A percentile compares a stretch with the other conserved stretches of the same genome.
phyloP scores from a whole-genome alignment of 1,140 invertebrate genomes.

The Scaptodrosophila lebanonensis region DNA sequence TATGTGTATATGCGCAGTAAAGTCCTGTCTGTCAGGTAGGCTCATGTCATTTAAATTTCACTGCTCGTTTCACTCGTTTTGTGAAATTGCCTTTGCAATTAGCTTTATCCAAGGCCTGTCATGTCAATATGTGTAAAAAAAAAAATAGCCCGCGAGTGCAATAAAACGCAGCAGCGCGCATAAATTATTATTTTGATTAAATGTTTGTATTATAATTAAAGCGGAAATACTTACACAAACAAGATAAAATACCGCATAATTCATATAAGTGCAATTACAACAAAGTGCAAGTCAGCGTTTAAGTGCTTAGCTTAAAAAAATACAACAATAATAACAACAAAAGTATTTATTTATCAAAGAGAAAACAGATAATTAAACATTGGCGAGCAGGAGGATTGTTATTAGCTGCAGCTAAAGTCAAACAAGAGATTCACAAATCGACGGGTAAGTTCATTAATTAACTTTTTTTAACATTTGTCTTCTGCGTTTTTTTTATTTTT shows the following conservation, averaged over 20 bases:
- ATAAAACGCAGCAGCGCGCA: slow-evolving; percentile 39
- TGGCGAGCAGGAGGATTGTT: too few relatives aligned
- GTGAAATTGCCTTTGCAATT: too few relatives aligned
- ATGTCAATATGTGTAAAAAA: too few relatives aligned
- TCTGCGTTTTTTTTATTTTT: background rate
- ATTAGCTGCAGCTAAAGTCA: too few relatives aligned
- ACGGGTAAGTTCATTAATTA: slow-evolving; percentile 31
- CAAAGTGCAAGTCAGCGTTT: slow-evolving; percentile 19
- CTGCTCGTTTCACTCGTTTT: too few relatives aligned
- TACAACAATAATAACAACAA: slow-evolving; percentile 9
- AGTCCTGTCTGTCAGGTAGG: too few relatives aligned
- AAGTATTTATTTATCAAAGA: slow-evolving; percentile 3
- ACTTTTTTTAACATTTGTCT: slow-evolving; percentile 27
- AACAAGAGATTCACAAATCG: slow-evolving; percentile 1
- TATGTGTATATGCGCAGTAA: too few relatives aligned
- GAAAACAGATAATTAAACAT: slow-evolving; percentile 4
- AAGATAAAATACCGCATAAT: slow-evolving; percentile 11
- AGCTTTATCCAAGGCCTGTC: too few relatives aligned
- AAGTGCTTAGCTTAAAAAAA: slow-evolving; percentile 10
- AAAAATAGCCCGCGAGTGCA: slow-evolving; percentile 52
- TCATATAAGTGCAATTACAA: slow-evolving; percentile 25
- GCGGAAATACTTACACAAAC: slow-evolving; percentile 48
- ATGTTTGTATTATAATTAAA: slow-evolving; percentile 62
- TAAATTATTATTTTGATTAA: slow-evolving; percentile 27
- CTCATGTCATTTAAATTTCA: too few relatives aligned